A percentile compares a stretch with the other conserved stretches of the same genome.
Evolutionary conservation across 2,797 vertebrate genomes (phyloP).

Genomic region (Petrocephalus sullivani): DNA sequence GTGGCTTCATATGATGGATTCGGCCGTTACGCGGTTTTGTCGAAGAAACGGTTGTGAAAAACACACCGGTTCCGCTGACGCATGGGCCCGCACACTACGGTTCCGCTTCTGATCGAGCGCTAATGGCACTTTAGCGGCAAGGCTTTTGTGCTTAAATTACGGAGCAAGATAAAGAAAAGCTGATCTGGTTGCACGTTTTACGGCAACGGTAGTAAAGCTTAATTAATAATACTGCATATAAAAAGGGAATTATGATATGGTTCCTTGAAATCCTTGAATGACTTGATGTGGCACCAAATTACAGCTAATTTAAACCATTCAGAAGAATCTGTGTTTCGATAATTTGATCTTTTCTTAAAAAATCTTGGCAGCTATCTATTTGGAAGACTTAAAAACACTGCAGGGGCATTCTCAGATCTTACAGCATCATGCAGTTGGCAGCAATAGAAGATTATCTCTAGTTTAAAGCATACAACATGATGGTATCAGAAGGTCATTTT

Average conservation of each 20-base stretch:
- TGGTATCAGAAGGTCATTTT: neutral
- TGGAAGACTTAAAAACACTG: neutral
- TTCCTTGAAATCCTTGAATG: conserved; percentile 17
- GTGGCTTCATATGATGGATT: neutral
- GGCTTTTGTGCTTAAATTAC: conserved; percentile 15
- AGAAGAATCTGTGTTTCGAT: neutral
- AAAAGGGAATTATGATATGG: conserved; percentile 16
- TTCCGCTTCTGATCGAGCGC: neutral
- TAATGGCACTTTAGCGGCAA: neutral
- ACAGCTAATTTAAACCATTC: conserved; percentile 17
- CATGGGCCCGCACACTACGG: neutral
- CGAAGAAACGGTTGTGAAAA: conserved; percentile 14
- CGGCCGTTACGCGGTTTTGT: neutral
- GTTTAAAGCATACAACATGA: conserved; percentile 14
- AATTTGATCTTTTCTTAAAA: conserved; percentile 10
- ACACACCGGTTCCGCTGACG: conserved; percentile 13
- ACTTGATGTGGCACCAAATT: conserved; percentile 20
- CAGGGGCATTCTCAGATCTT: neutral
- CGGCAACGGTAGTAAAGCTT: conserved; percentile 16
- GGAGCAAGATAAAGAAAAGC: neutral
- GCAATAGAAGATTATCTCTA: neutral
- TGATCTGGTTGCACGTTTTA: conserved; percentile 10
- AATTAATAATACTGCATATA: conserved; percentile 5
- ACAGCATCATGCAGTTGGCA: conserved; percentile 7
- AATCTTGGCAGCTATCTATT: neutral